Percentiles rank a stretch among this genome's conserved stretches.
phyloP scores from a whole-genome alignment of 2,113 vertebrate species.

The Bubalus kerabau region DNA sequence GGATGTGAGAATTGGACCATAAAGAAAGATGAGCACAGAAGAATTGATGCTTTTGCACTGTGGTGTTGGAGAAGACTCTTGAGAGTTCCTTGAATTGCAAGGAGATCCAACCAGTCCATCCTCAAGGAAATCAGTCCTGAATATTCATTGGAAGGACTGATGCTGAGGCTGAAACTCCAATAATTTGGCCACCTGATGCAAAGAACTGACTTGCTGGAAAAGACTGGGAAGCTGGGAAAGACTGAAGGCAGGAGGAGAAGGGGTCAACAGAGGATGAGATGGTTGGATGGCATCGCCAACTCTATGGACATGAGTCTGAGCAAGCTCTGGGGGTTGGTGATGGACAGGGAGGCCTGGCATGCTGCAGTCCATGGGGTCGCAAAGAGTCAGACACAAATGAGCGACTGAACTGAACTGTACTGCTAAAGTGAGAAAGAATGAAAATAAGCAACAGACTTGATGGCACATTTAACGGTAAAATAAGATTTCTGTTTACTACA shows the following conservation, averaged over 20 bases:
- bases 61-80: background rate
- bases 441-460: background rate
- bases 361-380: rapidly evolving
- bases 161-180: background rate
- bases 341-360: background rate
- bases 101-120: background rate
- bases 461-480: background rate
- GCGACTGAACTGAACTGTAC: rapidly evolving
- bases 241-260: background rate
- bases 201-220: background rate
- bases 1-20: background rate
- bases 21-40: background rate
- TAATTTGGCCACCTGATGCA: background rate
- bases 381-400: background rate
- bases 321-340: background rate
- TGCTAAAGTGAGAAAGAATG: background rate
- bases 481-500: background rate
- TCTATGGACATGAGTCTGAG: background rate
- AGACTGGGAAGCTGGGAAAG: background rate
- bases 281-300: background rate
- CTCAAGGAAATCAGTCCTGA: background rate
- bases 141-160: background rate
- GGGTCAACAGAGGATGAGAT: background rate
- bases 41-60: background rate
- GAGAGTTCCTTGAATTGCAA: background rate